These are phyloP conservation scores for Tenualosa ilisha DNA, from an alignment of 2,797 vertebrate species.

Conservation along the genomic window DNA sequence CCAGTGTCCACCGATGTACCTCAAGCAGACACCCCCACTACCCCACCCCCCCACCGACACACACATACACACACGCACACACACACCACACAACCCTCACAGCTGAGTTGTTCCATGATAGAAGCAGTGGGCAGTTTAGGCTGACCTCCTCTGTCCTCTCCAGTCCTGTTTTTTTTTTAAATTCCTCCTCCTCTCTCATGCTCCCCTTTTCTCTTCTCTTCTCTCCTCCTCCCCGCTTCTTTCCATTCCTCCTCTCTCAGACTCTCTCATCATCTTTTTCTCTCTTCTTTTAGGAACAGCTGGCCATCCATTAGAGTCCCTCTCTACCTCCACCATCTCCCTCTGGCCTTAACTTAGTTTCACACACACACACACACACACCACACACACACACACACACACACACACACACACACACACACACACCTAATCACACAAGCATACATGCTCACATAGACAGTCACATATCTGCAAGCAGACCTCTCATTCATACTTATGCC, in stretches of 20 bases:
- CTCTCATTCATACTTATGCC: no score
- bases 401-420: neutral
- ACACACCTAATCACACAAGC: neutral
- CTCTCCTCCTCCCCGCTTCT: neutral
- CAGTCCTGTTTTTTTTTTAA: neutral
- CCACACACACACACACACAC: neutral
- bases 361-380: neutral
- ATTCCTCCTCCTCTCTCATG: neutral
- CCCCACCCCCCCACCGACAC: neutral
- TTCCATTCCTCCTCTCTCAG: neutral
- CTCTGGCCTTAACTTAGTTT: neutral
- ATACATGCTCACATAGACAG: no score
- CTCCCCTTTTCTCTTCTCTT: neutral
- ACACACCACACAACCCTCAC: constrained; percentile 48
- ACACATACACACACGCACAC: neutral
- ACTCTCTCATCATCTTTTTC: neutral
- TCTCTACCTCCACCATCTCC: neutral
- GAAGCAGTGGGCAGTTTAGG: neutral
- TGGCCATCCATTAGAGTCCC: neutral
- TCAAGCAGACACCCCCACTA: neutral
- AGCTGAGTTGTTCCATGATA: neutral
- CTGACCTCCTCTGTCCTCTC: neutral
- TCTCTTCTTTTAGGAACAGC: neutral
- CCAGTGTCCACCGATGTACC: neutral
- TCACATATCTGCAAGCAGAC: no score